These are phyloP conservation scores for Champsocephalus gunnari DNA, from an alignment of 2,797 vertebrate species.

Conservation along the genomic window DNA sequence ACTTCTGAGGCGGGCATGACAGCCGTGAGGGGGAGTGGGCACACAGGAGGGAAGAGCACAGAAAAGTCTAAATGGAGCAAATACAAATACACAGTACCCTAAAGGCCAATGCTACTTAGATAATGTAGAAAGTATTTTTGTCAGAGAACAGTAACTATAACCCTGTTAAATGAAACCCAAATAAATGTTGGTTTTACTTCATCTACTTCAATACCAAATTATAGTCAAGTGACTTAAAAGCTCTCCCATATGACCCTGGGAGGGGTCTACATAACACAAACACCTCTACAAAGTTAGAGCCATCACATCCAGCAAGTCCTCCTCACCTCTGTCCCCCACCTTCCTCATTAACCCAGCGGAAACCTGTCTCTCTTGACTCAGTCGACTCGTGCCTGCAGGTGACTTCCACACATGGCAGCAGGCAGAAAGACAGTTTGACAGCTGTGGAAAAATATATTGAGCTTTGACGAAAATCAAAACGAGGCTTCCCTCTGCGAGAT, in stretches of 20 bases:
- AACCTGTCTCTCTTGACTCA: slow-evolving; percentile 48
- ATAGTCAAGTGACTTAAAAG: slow-evolving; percentile 4
- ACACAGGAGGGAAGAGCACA: slow-evolving; percentile 25
- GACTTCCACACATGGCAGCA: slow-evolving; percentile 63
- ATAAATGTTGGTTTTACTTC: not conserved
- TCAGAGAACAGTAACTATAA: not conserved
- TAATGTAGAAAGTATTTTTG: not conserved
- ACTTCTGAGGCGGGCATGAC: slow-evolving; percentile 66
- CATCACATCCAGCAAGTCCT: slow-evolving; percentile 12
- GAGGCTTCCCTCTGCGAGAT: slow-evolving; percentile 62
- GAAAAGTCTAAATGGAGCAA: slow-evolving; percentile 44
- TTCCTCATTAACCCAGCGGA: slow-evolving; percentile 67
- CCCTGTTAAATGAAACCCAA: not conserved
- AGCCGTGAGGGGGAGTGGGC: slow-evolving; percentile 39
- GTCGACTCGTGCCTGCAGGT: slow-evolving; percentile 61
- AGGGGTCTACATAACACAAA: slow-evolving; percentile 24
- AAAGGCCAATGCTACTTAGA: slow-evolving; percentile 6
- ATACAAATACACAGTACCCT: slow-evolving; percentile 42
- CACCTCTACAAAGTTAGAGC: slow-evolving; percentile 16
- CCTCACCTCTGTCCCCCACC: slow-evolving; percentile 25
- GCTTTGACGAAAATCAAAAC: slow-evolving; percentile 67
- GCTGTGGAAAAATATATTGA: slow-evolving; percentile 71
- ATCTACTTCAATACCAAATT: not conserved
- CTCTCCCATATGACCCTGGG: slow-evolving; percentile 19
- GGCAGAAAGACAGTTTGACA: slow-evolving; percentile 74